Base-by-base conservation (phyloP, 1,140 invertebrate genomes). In the Drosophila tsacasi region DNA sequence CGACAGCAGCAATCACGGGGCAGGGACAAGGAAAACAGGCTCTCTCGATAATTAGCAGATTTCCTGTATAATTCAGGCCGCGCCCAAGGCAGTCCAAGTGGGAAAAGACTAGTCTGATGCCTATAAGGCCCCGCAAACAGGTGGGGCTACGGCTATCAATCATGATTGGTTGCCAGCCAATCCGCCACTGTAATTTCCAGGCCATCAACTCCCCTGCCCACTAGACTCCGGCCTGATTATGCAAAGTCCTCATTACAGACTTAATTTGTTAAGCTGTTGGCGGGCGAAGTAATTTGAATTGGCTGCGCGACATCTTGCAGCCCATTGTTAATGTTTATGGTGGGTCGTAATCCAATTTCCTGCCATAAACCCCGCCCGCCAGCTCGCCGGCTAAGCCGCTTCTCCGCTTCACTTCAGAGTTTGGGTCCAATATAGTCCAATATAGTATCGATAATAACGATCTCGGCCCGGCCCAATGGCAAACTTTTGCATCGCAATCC, bases 41-140 rank as follows among this genome's bases (percentile, higher is more conserved):
- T 90, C 68, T 89, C 72, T 74, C 49, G 54, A 85, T 89, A 85
- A 89, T 89, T 89, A 89, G 79, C 65, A 78, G 72, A 76, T 79
- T 82, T 64, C 76, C 67, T 90, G 71, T 90, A 90, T 89, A 89
- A 85, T 91, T 90, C 49, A 90, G 54, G 44, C 27, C 39, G 59
- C 50, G 50, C 49, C 47, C n/a, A 42, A 58, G 32, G 32, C 55
- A 30, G 32, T 44, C 39, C 19, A 42, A 25, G 21, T 37, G 12
- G 23, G 60, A 74, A 59, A 69, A 73, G 46, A 57, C 65, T 30
- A 30, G 21, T 25, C 61, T 49, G 61, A 52, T 71, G 49, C 52
- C 46, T 40, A 12, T 52, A 49, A 58, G 40, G 67, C 2, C 10
- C 10, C 39, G 5, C 52, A 32, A 59, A 44, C 40, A 63, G 49